A percentile compares a stretch with the other conserved stretches of the same genome.
Conservation (phyloP, 2,797 vertebrate genomes). For the Acipenser transmontanus region DNA sequence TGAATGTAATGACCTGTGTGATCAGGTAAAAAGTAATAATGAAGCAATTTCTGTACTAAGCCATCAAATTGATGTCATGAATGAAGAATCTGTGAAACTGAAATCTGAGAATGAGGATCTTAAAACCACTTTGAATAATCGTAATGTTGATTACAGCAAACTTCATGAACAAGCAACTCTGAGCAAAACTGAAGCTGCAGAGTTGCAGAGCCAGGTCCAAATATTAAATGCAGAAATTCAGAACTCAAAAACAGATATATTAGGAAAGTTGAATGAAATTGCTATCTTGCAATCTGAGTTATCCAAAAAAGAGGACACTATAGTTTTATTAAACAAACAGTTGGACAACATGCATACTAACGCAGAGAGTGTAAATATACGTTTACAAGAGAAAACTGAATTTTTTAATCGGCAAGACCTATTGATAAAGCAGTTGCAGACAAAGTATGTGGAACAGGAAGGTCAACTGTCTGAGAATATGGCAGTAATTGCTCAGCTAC, state of each 20-base stretch:
- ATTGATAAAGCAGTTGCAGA: conserved; percentile 57
- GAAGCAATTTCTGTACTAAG: conserved; percentile 51
- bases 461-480: conserved; percentile 41
- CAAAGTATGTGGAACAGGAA: conserved; percentile 42
- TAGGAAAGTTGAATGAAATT: conserved; percentile 48
- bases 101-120: conserved; percentile 49
- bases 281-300: conserved; percentile 42
- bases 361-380: conserved; percentile 44
- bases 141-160: conserved; percentile 41
- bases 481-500: conserved; percentile 50
- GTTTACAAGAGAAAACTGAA: conserved; percentile 48
- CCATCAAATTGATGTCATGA: conserved; percentile 52
- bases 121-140: conserved; percentile 42
- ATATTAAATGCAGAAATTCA: conserved; percentile 52
- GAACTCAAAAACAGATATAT: conserved; percentile 33
- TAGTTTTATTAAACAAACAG: conserved; percentile 49
- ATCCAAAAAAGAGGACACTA: conserved; percentile 39
- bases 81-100: conserved; percentile 46
- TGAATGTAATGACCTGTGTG: conserved; percentile 49
- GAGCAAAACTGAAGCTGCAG: conserved; percentile 29
- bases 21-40: conserved; percentile 52
- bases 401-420: conserved; percentile 52
- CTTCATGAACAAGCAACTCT: conserved; percentile 42
- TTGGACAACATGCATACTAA: conserved; percentile 47
- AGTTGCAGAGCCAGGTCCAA: conserved; percentile 39